phyloP scores from a whole-genome alignment of 2,113 vertebrate genomes.

The Lagopus leucura region DNA sequence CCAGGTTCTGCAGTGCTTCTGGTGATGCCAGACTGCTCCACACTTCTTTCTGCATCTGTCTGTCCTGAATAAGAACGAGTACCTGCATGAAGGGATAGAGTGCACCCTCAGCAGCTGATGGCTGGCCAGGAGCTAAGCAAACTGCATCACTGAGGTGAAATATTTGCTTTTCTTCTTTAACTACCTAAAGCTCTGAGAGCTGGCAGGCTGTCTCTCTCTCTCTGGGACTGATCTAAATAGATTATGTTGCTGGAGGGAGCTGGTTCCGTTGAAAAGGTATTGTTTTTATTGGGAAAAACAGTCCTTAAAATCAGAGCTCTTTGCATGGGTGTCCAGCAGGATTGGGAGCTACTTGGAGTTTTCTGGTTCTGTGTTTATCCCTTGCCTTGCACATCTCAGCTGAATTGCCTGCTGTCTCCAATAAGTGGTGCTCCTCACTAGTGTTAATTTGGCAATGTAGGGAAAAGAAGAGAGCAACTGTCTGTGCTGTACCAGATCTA shows the following conservation, averaged over 20 bases:
- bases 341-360: not conserved
- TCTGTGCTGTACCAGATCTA: not conserved
- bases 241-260: not conserved
- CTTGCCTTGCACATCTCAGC: not conserved
- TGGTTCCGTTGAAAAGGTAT: not conserved
- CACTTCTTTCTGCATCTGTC: not conserved
- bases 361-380: not conserved
- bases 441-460: not conserved
- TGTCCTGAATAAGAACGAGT: not conserved
- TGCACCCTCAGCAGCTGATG: not conserved
- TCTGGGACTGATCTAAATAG: not conserved
- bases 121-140: conserved; percentile 3
- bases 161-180: conserved; percentile 4
- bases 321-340: not conserved
- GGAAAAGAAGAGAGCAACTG: not conserved
- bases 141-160: not conserved
- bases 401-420: not conserved
- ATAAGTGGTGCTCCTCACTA: not conserved
- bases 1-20: not conserved
- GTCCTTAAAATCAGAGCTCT: not conserved
- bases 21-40: not conserved
- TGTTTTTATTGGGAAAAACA: not conserved
- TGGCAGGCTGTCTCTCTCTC: conserved; percentile 1
- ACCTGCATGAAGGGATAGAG: too few relatives aligned
- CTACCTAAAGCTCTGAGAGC: not conserved